Evolutionary conservation across 2,888 invertebrate genomes (phyloP).

Genomic region (Rotaria socialis): DNA sequence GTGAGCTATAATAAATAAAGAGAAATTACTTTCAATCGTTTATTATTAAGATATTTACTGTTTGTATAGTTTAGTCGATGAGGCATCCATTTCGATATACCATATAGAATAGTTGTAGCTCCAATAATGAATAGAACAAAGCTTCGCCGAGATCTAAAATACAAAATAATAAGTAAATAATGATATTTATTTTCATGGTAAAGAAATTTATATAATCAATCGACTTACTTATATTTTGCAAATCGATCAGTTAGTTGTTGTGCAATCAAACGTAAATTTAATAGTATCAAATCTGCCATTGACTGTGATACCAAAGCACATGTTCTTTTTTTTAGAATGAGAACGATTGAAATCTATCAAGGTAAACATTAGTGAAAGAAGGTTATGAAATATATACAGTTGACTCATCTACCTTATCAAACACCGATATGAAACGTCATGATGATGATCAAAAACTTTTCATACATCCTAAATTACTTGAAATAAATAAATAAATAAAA

Average conservation of each 20-base stretch:
- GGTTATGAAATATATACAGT: background rate
- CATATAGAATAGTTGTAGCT: background rate
- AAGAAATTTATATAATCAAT: no score
- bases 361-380: background rate
- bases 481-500: no score
- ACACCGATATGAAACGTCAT: background rate
- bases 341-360: background rate
- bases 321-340: background rate
- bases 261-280: background rate
- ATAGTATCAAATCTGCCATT: background rate
- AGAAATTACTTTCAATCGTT: no score
- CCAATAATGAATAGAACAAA: background rate
- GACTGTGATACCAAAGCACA: background rate
- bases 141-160: constrained; percentile 2
- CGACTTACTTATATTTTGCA: background rate
- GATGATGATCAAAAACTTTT: background rate
- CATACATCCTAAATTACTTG: background rate
- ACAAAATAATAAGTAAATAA: no score
- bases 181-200: no score
- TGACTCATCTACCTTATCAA: background rate
- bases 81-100: background rate
- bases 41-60: background rate
- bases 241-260: background rate
- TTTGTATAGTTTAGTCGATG: background rate
- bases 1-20: background rate